Evolutionary conservation across 2,113 vertebrate species (phyloP), one percentile per base, ranked within the genome.

Genomic region (Arothron firmamentum): DNA sequence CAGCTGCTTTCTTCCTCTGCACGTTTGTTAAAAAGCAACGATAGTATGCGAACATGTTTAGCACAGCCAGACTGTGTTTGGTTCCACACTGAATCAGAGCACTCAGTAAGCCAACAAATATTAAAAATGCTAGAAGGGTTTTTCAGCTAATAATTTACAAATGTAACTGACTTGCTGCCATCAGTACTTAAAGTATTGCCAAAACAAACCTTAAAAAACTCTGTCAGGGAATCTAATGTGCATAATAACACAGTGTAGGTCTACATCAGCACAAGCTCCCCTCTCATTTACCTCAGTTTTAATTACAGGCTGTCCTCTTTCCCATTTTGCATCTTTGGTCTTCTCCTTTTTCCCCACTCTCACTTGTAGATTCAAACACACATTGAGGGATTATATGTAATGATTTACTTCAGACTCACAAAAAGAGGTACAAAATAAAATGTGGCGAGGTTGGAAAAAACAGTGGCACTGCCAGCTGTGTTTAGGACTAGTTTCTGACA

Each of bases 101-200:
- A 62, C 55, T 65, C 52, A 18, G 51, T 64, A 59, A 60, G 63
- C 53, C 54, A 13, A 51, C 43, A 18, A 41, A 75, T 72, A 81
- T 79, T 84, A 77, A 14, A 21, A 18, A 75, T 74, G 64, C 52
- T 53, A 59, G 50, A 63, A 65, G 62, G 67, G 13, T 77, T 82
- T 86, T 67, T 49, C 60, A 80, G 79, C 64, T 70, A 77, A 74
- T 82, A 75, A 78, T 78, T 62, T 34, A 75, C 34, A 38, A 38
- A 8, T 38, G 34, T 38, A 11, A 70, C 45, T 75, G 63, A 67
- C 55, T 65, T 70, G 20, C 31, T 60, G 45, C 61, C 52, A 52
- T 42, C 46, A 25, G 46, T 64, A 52, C 52, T 58, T 48, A 73
- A 75, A 70, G 52, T 46, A 38, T 7, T 62, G 20, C 72, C 50